Conservation (phyloP, 2,888 invertebrate species). For the Cremastinae sp. region DNA sequence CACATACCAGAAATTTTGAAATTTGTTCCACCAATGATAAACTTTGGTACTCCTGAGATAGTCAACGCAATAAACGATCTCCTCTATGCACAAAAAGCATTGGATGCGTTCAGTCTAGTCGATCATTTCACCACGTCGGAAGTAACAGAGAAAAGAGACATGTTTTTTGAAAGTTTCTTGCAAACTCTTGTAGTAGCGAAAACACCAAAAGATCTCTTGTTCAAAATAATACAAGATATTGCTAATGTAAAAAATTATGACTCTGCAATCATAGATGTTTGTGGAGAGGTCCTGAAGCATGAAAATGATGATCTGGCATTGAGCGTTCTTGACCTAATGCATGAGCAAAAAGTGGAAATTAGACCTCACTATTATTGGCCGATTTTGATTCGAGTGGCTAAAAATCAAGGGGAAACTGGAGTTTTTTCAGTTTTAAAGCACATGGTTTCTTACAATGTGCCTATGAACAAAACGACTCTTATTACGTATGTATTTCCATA, state of each 20-base stretch:
- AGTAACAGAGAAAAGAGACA: constrained; percentile 68
- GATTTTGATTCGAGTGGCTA: constrained; percentile 81
- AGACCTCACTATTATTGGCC: constrained; percentile 87
- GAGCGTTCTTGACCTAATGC: constrained; percentile 80
- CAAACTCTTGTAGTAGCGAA: constrained; percentile 83
- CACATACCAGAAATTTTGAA: constrained; percentile 78
- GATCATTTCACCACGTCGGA: constrained; percentile 59
- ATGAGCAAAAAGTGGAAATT: constrained; percentile 79
- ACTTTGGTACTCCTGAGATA: constrained; percentile 63
- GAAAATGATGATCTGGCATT: constrained; percentile 81
- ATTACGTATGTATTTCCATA: constrained; percentile 82
- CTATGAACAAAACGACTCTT: constrained; percentile 84
- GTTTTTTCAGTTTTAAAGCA: constrained; percentile 82
- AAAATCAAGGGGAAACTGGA: constrained; percentile 82
- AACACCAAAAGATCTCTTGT: constrained; percentile 75
- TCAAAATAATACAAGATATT: constrained; percentile 63
- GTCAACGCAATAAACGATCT: constrained; percentile 81
- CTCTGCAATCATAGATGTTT: constrained; percentile 81
- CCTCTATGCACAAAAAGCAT: constrained; percentile 81
- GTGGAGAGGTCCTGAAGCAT: constrained; percentile 82
- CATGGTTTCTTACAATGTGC: constrained; percentile 82
- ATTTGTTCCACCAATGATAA: constrained; percentile 75
- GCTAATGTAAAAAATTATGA: constrained; percentile 31
- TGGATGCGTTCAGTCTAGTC: constrained; percentile 82
- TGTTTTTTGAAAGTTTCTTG: constrained; percentile 77